phyloP scores from a whole-genome alignment of 1,140 invertebrate genomes.

The Acromyrmex heyeri region DNA sequence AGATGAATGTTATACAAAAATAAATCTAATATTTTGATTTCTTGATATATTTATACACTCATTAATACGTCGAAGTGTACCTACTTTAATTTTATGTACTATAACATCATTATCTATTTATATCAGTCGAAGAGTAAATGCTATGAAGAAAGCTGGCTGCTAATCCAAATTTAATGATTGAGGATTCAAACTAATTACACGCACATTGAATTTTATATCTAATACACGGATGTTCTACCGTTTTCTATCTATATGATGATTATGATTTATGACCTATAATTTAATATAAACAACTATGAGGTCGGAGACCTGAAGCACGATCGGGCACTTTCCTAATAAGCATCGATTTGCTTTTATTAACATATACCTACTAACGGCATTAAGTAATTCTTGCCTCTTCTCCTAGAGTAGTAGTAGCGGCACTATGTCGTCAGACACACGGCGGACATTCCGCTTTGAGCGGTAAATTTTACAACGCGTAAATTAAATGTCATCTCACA shows the following conservation, averaged over 20 bases:
- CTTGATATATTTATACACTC: neutral
- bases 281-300: slow-evolving; percentile 50
- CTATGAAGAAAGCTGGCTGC: slow-evolving; percentile 38
- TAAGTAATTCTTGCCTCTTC: slow-evolving; percentile 42
- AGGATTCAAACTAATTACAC: slow-evolving; percentile 30
- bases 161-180: slow-evolving; percentile 52
- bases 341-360: slow-evolving; percentile 65
- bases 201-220: slow-evolving; percentile 22
- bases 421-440: slow-evolving; percentile 7
- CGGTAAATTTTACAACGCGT: slow-evolving; percentile 15
- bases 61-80: neutral
- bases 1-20: neutral
- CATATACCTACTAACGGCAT: slow-evolving; percentile 40
- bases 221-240: neutral
- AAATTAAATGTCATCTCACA: slow-evolving; percentile 32
- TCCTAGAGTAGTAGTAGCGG: slow-evolving; percentile 10
- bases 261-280: slow-evolving; percentile 49
- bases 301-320: neutral
- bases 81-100: slow-evolving; percentile 17
- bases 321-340: slow-evolving; percentile 67
- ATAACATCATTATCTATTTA: slow-evolving; percentile 31
- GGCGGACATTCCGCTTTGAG: neutral
- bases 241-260: slow-evolving; percentile 23
- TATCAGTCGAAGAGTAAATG: slow-evolving; percentile 10
- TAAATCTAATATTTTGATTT: neutral